Percentiles rank a stretch among this genome's conserved stretches.
phyloP scores from a whole-genome alignment of 2,888 invertebrate species.

The Thera britannica region DNA sequence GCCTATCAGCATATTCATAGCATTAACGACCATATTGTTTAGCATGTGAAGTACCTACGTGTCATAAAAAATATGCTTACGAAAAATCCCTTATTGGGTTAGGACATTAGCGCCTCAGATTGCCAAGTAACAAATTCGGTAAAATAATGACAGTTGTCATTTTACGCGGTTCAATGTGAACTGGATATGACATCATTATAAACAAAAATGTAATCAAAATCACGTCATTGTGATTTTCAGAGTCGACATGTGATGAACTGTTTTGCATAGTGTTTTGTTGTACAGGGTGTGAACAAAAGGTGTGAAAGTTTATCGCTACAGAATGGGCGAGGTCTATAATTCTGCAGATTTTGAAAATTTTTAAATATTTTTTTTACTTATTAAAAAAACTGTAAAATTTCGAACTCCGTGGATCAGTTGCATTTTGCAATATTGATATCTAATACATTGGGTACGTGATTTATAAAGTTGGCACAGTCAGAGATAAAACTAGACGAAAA shows the following conservation, averaged over 20 bases:
- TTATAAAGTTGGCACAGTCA: too few species aligned
- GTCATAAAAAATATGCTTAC: constrained; percentile 13
- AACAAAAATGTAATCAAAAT: constrained; percentile 29
- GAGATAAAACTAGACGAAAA: too few species aligned
- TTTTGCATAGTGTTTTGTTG: constrained; percentile 25
- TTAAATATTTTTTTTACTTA: too few species aligned
- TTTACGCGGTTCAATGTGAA: constrained; percentile 16
- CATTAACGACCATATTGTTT: constrained; percentile 12
- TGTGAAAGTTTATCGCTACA: too few species aligned
- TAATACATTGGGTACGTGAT: too few species aligned
- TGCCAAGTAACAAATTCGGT: constrained; percentile 45
- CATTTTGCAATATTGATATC: too few species aligned
- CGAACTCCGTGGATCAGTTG: too few species aligned
- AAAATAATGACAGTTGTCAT: constrained; percentile 17
- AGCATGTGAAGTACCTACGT: constrained; percentile 4
- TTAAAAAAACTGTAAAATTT: too few species aligned
- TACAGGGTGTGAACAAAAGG: too few species aligned
- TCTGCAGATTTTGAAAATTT: too few species aligned
- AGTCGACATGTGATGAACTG: constrained; percentile 19
- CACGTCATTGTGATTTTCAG: constrained; percentile 24
- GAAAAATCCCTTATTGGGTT: constrained; percentile 24
- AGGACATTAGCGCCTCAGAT: constrained; percentile 36
- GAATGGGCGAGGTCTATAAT: too few species aligned
- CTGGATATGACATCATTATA: constrained; percentile 34
- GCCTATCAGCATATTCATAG: constrained; percentile 1